Base-by-base conservation (phyloP, 2,888 invertebrate genomes). In the Polietes domitor region DNA sequence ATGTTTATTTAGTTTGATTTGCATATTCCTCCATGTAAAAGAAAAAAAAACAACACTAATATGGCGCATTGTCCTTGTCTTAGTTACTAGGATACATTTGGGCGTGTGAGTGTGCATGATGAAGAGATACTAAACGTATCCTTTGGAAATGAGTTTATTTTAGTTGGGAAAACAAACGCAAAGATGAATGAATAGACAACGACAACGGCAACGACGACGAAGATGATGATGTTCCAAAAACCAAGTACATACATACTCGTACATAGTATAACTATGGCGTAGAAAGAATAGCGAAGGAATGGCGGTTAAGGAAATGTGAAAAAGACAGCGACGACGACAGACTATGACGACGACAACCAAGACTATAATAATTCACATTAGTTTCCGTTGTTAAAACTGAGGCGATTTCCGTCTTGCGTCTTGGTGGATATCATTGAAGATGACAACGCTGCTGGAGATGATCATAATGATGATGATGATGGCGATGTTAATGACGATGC, bases 11-110 rank as follows among this genome's bases (percentile, higher is more conserved):
- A 32, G 32, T 63, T 63, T 63, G 32, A 63, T 63, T 63, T 63
- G 32, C 63, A 63, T 63, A 63, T 63, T 63, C 24, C 63, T 1
- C n/a, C n/a, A 63, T 32, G 63, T 10, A 55, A 12, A n/a, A 26
- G 10, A 24, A 26, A 9, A 15, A 6, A 10, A 26, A 58, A 12
- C 12, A 12, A 58, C 9, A 26, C 26, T 63, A 63, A 72, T 78
- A 61, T 80, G 83, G 55, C 80, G 83, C 83, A 83, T 80, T 83
- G 80, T 83, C 80, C 83, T 80, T 83, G 80, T 61, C 77, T 50
- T 53, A 21, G n/a, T 32, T 63, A 32, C 26, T 28, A 28, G 58
- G 58, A 58, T 24, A 15, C 58, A 58, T 12, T 58, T 28, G 28
- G 10, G 58, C 28, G 19, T 41, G 41, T 12, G 6, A 53, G 50